Base-by-base conservation (phyloP, 2,888 invertebrate genomes). In the Synanthedon vespiformis region DNA sequence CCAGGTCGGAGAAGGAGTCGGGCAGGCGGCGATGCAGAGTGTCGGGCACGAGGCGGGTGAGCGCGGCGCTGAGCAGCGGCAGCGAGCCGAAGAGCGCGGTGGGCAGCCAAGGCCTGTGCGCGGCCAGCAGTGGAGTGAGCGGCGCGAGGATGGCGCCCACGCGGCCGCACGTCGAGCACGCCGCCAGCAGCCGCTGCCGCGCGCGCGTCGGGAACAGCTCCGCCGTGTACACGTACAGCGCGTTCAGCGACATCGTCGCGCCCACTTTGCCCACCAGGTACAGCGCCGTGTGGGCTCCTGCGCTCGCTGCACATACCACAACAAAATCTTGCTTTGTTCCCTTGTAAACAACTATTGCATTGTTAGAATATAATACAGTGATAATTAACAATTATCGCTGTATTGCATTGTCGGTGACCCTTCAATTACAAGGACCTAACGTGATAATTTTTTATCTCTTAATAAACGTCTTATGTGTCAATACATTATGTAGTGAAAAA, bases 161-260 rank as follows among this genome's bases (percentile, higher is more conserved):
- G 13, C 93, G 85, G 40, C 93, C 93, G 60, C 90, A 84, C 82
- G 92, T 92, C 52, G 92, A 92, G 76, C 93, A 92, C 27, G 90
- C 84, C 3, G 92, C 92, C 48, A 93, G 86, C 61, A 92, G 81
- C 44, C 91, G 90, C 69, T 93, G 92, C 8, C 93, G 88, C 16
- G 92, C 88, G 56, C 89, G 88, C 52, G 93, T 93, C 0, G 93
- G 93, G 76, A 92, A 93, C 76, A 93, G 84, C 80, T 93, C 93
- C 11, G 92, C 90, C 11, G 92, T 91, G 74, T 91, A 92, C 70
- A 92, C 89, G 74, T 92, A 92, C 56, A 92, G 79, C 50, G 89
- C 89, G 65, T 91, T 89, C 71, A 92, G 90, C 16, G 92, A 87
- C 73, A 90, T 89, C 10, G 92, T 91, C 27, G 91, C 92, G 53